Conservation (phyloP, 1,140 invertebrate species). For the Dinothrombium tinctorium region DNA sequence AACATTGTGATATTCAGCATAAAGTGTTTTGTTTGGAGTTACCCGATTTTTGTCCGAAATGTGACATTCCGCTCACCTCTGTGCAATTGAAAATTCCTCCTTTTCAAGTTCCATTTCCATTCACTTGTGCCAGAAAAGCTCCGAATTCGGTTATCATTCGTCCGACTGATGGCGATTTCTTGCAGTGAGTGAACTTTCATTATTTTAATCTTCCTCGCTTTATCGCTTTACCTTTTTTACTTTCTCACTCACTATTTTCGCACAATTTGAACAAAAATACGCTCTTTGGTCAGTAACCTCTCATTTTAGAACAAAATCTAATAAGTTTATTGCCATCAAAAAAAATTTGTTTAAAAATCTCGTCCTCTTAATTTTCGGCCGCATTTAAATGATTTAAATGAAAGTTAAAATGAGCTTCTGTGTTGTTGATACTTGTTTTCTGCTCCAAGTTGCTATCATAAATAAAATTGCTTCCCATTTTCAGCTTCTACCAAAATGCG, state of each 20-base stretch:
- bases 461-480: too few relatives aligned
- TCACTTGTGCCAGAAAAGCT: constrained; percentile 41
- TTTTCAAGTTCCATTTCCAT: constrained; percentile 51
- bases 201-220: not conserved
- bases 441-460: too few relatives aligned
- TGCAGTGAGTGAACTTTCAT: constrained; percentile 33
- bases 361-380: not conserved
- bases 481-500: constrained; percentile 46
- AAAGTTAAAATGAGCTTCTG: not conserved
- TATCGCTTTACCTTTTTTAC: not conserved
- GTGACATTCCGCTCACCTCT: constrained; percentile 31
- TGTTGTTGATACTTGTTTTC: not conserved
- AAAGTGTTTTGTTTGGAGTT: constrained; percentile 50
- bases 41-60: constrained; percentile 41
- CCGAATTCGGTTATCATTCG: constrained; percentile 47
- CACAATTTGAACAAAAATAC: not conserved
- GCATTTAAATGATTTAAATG: not conserved
- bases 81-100: constrained; percentile 37
- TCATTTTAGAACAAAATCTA: not conserved
- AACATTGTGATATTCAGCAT: constrained; percentile 38
- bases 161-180: constrained; percentile 50
- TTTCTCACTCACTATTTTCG: not conserved
- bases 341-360: too few relatives aligned
- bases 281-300: not conserved
- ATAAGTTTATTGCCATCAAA: too few relatives aligned